Conservation (phyloP, 2,888 invertebrate genomes). For the Drosophila meridionalis region DNA sequence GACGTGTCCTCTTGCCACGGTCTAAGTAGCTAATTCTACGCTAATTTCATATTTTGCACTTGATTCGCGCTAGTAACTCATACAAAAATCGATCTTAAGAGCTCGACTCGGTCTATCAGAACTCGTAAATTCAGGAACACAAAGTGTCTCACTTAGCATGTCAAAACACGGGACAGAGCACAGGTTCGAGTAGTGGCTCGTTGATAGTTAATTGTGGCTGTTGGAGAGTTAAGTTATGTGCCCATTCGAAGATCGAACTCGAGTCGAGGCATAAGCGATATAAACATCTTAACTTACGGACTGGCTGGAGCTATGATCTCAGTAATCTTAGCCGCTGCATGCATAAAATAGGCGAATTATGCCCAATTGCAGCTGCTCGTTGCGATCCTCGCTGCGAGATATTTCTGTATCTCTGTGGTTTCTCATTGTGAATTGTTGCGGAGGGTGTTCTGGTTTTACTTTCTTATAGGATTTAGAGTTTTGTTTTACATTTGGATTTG, state of each 20-base stretch:
- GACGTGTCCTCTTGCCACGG: not conserved
- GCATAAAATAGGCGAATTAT: slow-evolving; percentile 74
- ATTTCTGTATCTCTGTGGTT: not conserved
- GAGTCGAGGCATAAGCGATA: slow-evolving; percentile 26
- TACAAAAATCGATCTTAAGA: slow-evolving; percentile 15
- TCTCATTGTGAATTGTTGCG: not conserved
- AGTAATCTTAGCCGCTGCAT: slow-evolving; percentile 56
- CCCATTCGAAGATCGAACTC: slow-evolving; percentile 36
- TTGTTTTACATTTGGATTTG: no score
- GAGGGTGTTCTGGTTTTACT: not conserved
- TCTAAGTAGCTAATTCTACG: not conserved
- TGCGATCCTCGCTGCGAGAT: not conserved
- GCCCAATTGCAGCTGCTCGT: slow-evolving; percentile 28
- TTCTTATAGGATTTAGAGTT: no score
- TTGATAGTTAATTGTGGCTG: slow-evolving; percentile 63
- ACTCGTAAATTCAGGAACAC: slow-evolving; percentile 57
- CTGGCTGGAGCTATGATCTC: slow-evolving; percentile 31
- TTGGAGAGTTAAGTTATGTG: slow-evolving; percentile 63
- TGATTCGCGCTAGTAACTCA: not conserved
- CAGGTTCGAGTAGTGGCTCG: slow-evolving; percentile 33
- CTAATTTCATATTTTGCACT: not conserved
- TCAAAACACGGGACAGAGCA: slow-evolving; percentile 62
- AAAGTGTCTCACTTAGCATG: slow-evolving; percentile 69
- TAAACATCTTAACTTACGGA: slow-evolving; percentile 67
- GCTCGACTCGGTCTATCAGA: slow-evolving; percentile 37